A percentile compares a stretch with the other conserved stretches of the same genome.
Conservation (phyloP, 2,888 invertebrate species). For the Nomada ferruginata region DNA sequence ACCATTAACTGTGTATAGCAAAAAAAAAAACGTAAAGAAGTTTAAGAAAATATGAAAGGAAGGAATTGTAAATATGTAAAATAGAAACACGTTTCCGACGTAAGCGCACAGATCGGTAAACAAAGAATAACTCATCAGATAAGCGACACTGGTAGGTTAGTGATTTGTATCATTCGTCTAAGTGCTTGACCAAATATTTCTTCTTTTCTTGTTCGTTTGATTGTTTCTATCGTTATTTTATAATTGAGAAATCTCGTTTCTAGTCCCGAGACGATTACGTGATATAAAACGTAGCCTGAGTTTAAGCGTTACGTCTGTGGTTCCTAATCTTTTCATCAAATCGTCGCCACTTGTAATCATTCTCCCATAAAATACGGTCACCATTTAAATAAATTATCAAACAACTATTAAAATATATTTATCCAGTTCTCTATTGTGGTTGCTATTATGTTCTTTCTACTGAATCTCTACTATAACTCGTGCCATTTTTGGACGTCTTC, state of each 20-base stretch:
- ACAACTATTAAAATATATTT: neutral
- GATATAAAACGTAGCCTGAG: slow-evolving; percentile 34
- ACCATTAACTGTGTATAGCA: slow-evolving; percentile 21
- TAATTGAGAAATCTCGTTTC: slow-evolving; percentile 19
- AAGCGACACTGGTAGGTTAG: slow-evolving; percentile 63
- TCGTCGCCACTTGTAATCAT: slow-evolving; percentile 15
- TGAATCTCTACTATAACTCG: neutral
- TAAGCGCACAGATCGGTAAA: slow-evolving; percentile 75
- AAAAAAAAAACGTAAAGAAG: neutral
- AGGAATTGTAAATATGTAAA: slow-evolving; percentile 75
- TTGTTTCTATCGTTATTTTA: slow-evolving; percentile 26
- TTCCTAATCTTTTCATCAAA: slow-evolving; percentile 47
- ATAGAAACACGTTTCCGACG: slow-evolving; percentile 70
- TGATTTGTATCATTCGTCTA: slow-evolving; percentile 69
- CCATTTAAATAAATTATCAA: neutral
- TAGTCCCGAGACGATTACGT: slow-evolving; percentile 31
- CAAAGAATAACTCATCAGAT: slow-evolving; percentile 47
- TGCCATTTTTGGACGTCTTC: neutral
- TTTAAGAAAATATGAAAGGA: neutral
- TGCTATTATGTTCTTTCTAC: neutral
- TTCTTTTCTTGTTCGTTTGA: slow-evolving; percentile 34
- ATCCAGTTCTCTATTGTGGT: neutral
- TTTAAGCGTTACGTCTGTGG: slow-evolving; percentile 48
- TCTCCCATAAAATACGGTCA: neutral
- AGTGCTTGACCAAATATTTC: slow-evolving; percentile 71